phyloP scores from a whole-genome alignment of 2,113 vertebrate genomes.

The Chaenogobius annularis region DNA sequence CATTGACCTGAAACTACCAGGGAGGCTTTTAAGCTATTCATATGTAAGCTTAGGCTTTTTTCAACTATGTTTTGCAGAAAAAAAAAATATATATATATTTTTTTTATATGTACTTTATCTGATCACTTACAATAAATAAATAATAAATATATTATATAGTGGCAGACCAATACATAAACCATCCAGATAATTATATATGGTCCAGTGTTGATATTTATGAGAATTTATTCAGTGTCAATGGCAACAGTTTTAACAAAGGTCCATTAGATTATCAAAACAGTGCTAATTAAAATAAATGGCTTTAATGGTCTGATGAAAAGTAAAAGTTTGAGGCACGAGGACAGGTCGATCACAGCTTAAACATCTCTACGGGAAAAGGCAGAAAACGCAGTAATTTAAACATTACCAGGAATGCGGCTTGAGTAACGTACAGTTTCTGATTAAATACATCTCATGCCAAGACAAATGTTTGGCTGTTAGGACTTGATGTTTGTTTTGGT shows the following conservation, averaged over 20 bases:
- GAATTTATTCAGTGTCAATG: too few relatives aligned
- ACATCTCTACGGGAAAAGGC: neutral
- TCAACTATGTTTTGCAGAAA: too few relatives aligned
- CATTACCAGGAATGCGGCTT: slow-evolving; percentile 7
- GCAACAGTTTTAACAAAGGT: neutral
- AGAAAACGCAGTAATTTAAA: neutral
- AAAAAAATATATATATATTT: too few relatives aligned
- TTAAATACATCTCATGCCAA: neutral
- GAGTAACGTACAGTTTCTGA: slow-evolving; percentile 3
- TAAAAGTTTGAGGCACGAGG: neutral
- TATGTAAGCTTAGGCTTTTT: neutral
- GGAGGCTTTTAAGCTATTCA: neutral
- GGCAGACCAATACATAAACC: too few relatives aligned
- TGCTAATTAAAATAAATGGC: slow-evolving; percentile 35
- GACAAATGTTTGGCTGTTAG: slow-evolving; percentile 1
- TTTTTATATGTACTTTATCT: neutral
- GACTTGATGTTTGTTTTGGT: neutral
- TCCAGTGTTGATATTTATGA: too few relatives aligned
- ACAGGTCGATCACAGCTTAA: slow-evolving; percentile 8
- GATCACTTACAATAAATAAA: neutral
- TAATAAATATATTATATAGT: too few relatives aligned
- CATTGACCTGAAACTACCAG: slow-evolving; percentile 3
- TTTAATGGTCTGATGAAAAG: slow-evolving; percentile 33
- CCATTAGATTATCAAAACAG: slow-evolving; percentile 22
- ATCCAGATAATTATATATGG: too few relatives aligned